phyloP scores from a whole-genome alignment of 2,113 vertebrate genomes.

The Furnarius figulus region DNA sequence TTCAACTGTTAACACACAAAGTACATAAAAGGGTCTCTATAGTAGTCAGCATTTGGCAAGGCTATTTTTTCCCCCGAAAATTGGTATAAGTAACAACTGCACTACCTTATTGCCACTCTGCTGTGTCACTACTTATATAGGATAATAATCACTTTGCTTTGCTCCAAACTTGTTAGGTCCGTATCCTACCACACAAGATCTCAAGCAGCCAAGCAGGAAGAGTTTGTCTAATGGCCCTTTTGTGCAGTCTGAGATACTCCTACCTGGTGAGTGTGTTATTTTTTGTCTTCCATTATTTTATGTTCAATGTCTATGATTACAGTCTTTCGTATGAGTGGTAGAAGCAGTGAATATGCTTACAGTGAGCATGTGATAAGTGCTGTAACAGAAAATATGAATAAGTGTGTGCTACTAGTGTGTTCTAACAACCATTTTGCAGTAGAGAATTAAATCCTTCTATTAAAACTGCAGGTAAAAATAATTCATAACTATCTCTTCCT shows the following conservation, averaged over 20 bases:
- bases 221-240: background rate
- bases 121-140: background rate
- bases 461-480: background rate
- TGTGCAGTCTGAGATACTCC: slow-evolving; percentile 17
- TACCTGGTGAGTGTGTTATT: slow-evolving; percentile 48
- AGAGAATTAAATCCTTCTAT: background rate
- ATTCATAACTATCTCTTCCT: background rate
- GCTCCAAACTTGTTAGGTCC: background rate
- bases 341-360: background rate
- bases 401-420: background rate
- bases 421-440: background rate
- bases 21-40: background rate
- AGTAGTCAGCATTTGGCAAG: background rate
- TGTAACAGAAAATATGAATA: background rate
- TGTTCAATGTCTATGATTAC: background rate
- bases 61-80: background rate
- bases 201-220: background rate
- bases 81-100: background rate
- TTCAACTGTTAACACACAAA: background rate
- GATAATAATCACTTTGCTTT: background rate
- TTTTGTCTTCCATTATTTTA: background rate
- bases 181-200: background rate
- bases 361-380: background rate
- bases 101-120: background rate
- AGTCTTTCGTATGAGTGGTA: background rate